These are phyloP conservation scores for Drosophila saltans DNA, from an alignment of 1,140 invertebrate species.

Conservation along the genomic window DNA sequence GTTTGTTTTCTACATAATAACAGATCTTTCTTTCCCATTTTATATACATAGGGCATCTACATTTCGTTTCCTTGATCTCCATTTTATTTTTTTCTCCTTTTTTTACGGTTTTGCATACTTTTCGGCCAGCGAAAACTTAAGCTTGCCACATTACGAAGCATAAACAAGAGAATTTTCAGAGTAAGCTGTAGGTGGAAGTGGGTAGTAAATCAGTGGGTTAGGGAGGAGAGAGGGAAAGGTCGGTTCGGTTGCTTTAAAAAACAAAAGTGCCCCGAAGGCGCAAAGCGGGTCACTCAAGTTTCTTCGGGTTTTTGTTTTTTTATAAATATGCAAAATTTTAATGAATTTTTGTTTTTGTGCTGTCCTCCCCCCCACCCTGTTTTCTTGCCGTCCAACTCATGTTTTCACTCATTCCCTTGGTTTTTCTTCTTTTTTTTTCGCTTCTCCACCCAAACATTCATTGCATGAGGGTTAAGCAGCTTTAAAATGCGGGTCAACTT, in stretches of 20 bases:
- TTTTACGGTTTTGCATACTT: constrained; percentile 43
- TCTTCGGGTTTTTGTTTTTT: constrained; percentile 13
- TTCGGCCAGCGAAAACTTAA: constrained; percentile 60
- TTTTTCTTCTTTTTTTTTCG: not conserved
- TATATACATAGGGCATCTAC: not conserved
- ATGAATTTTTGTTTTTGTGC: constrained; percentile 74
- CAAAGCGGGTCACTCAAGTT: constrained; percentile 70
- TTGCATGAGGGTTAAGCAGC: constrained; percentile 62
- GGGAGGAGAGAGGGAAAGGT: not conserved
- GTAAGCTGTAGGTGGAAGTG: not conserved
- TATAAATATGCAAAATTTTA: constrained; percentile 81
- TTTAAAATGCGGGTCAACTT: constrained; percentile 74
- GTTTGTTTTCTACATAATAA: not conserved
- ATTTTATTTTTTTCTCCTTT: constrained; percentile 10
- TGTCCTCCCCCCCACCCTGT: constrained; percentile 24
- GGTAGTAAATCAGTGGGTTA: not conserved
- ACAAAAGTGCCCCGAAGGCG: constrained; percentile 63
- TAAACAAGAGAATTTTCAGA: constrained; percentile 61
- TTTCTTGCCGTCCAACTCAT: constrained; percentile 18
- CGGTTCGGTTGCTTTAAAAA: constrained; percentile 61
- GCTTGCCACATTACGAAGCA: constrained; percentile 75
- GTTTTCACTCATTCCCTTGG: not conserved
- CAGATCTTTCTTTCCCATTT: no score
- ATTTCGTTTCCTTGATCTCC: not conserved
- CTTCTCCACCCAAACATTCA: constrained; percentile 22